A percentile compares a stretch with the other conserved stretches of the same genome.
phyloP scores from a whole-genome alignment of 2,797 vertebrate genomes.

The Notolabrus celidotus region DNA sequence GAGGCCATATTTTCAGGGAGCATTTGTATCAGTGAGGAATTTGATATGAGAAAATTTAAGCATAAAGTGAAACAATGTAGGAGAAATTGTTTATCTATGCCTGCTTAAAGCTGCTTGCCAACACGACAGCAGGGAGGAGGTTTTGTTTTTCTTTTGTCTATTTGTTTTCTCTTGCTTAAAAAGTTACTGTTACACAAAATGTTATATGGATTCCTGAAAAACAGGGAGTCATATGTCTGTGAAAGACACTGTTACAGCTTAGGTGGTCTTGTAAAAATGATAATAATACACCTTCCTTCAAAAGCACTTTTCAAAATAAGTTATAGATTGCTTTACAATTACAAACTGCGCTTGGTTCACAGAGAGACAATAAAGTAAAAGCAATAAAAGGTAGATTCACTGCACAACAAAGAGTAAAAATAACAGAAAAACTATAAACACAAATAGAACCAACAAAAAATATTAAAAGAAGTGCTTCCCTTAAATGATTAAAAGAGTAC shows the following conservation, averaged over 20 bases:
- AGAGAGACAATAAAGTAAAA: neutral
- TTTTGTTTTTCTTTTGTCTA: slow-evolving; percentile 45
- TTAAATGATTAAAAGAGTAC: too few species aligned
- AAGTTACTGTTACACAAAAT: slow-evolving; percentile 21
- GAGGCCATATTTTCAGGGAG: slow-evolving; percentile 78
- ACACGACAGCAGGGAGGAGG: slow-evolving; percentile 36
- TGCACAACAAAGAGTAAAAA: neutral
- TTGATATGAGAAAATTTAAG: slow-evolving; percentile 80
- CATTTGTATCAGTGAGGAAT: slow-evolving; percentile 78
- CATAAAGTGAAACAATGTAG: slow-evolving; percentile 80
- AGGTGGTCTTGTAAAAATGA: neutral
- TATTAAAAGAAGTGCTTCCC: neutral
- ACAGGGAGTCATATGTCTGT: neutral
- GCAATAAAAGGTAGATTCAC: neutral
- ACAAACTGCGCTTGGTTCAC: too few species aligned
- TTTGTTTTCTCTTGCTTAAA: slow-evolving; percentile 46
- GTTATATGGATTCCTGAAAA: slow-evolving; percentile 3
- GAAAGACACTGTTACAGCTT: neutral
- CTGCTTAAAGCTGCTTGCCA: slow-evolving; percentile 73
- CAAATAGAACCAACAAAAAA: neutral
- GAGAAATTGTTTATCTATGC: slow-evolving; percentile 79
- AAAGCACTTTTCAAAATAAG: neutral
- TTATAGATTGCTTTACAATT: neutral
- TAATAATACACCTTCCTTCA: neutral
- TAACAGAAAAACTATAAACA: neutral